Conservation (phyloP, 2,797 vertebrate genomes). For the Aselliscus stoliczkanus region DNA sequence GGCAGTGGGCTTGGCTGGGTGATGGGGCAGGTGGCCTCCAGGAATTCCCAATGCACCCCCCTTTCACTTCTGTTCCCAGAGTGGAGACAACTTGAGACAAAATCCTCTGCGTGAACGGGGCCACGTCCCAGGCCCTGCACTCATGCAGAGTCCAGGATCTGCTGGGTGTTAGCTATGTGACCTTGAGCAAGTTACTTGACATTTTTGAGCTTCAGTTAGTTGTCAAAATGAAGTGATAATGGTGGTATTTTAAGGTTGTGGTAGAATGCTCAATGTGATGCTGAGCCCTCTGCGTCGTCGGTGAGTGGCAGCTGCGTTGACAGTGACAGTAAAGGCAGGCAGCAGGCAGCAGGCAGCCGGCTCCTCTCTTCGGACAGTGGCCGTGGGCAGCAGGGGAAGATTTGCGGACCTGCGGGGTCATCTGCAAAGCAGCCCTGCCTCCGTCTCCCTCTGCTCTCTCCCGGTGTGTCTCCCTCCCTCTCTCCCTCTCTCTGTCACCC, state of each 20-base stretch:
- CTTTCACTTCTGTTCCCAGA: neutral
- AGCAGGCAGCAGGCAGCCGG: neutral
- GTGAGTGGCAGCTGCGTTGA: rapidly evolving
- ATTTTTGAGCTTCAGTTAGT: neutral
- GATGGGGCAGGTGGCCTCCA: neutral
- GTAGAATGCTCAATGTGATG: rapidly evolving
- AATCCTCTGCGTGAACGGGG: neutral
- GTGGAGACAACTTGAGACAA: neutral
- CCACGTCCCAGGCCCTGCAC: neutral
- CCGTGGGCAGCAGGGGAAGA: rapidly evolving
- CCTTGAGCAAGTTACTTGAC: conserved; percentile 45
- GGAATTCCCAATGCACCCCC: neutral
- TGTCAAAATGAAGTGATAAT: neutral
- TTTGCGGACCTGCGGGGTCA: neutral
- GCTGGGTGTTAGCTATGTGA: neutral
- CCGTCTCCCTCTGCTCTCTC: too few species aligned
- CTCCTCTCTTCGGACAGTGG: too few species aligned
- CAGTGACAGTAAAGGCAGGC: neutral
- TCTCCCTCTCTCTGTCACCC: neutral
- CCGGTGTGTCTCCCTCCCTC: too few species aligned
- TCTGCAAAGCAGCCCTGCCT: neutral
- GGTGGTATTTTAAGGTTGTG: neutral
- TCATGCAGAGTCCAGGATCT: neutral
- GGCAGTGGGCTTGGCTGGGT: neutral
- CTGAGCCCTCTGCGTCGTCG: neutral